Evolutionary conservation across 2,888 invertebrate species (phyloP).

Genomic region (Podotricha telesiphe): DNA sequence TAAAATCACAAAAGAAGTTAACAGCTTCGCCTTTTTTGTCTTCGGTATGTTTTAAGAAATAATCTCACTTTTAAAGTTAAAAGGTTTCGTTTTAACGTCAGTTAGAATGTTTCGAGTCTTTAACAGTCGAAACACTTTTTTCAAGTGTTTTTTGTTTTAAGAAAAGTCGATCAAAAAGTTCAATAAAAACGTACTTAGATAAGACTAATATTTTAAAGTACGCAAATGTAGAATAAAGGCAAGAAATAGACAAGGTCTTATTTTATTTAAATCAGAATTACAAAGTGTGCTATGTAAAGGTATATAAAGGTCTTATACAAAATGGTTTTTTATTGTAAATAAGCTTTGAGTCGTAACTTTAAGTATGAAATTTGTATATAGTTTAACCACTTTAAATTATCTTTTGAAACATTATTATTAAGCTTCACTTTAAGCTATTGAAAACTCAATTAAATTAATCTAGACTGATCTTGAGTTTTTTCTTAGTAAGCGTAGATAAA

Average conservation of each 20-base stretch:
- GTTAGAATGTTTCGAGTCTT: conserved; percentile 15
- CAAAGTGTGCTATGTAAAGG: neutral
- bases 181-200: neutral
- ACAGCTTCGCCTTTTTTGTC: neutral
- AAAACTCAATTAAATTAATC: neutral
- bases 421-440: neutral
- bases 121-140: conserved; percentile 11
- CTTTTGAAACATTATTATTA: conserved; percentile 1
- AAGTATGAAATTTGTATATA: neutral
- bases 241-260: too few relatives aligned
- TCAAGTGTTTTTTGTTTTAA: conserved; percentile 1
- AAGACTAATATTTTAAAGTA: neutral
- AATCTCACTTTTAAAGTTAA: conserved; percentile 10
- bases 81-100: conserved; percentile 14
- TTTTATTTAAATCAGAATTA: neutral
- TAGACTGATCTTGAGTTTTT: neutral
- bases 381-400: neutral
- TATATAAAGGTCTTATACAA: neutral
- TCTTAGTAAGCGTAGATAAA: neutral
- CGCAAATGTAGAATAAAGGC: neutral
- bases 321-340: neutral
- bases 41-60: neutral
- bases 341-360: neutral
- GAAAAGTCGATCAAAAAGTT: conserved; percentile 11
- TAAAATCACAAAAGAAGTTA: conserved; percentile 1